Conservation (phyloP, 1,140 invertebrate species). For the Ephestia elutella region DNA sequence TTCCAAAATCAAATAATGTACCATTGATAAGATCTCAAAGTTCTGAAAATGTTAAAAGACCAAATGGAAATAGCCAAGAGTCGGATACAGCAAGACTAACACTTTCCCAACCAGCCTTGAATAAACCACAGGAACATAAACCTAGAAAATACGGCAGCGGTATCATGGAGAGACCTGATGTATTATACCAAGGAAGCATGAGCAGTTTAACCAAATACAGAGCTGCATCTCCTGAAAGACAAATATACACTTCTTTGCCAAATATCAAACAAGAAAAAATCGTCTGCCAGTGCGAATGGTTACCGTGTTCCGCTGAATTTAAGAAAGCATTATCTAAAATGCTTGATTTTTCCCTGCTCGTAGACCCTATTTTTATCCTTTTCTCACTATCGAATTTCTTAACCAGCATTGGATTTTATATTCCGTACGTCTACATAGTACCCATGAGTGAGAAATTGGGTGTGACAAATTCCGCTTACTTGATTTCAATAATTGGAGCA, state of each 20-base stretch:
- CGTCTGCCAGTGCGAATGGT: conserved; percentile 70
- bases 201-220: conserved; percentile 67
- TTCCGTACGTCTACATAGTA: conserved; percentile 91
- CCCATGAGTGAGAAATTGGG: conserved; percentile 77
- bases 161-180: conserved; percentile 89
- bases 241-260: conserved; percentile 26
- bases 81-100: conserved; percentile 74
- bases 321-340: conserved; percentile 85
- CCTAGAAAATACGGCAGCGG: conserved; percentile 76
- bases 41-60: conserved; percentile 66
- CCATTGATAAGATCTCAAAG: conserved; percentile 73
- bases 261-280: conserved; percentile 24
- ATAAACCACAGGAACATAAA: conserved; percentile 57
- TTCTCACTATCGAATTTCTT: conserved; percentile 96
- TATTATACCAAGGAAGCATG: conserved; percentile 89
- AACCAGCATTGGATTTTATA: conserved; percentile 96
- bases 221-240: conserved; percentile 56
- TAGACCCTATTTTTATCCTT: conserved; percentile 90
- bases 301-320: conserved; percentile 75
- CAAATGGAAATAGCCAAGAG: conserved; percentile 62
- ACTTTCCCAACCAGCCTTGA: conserved; percentile 78
- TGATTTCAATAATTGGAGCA: conserved; percentile 88
- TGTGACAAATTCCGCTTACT: conserved; percentile 76
- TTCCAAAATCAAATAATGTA: conserved; percentile 58
- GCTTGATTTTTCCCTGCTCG: conserved; percentile 88